These are phyloP conservation scores for Euthynnus affinis DNA, from an alignment of 2,797 vertebrate species.

Conservation along the genomic window DNA sequence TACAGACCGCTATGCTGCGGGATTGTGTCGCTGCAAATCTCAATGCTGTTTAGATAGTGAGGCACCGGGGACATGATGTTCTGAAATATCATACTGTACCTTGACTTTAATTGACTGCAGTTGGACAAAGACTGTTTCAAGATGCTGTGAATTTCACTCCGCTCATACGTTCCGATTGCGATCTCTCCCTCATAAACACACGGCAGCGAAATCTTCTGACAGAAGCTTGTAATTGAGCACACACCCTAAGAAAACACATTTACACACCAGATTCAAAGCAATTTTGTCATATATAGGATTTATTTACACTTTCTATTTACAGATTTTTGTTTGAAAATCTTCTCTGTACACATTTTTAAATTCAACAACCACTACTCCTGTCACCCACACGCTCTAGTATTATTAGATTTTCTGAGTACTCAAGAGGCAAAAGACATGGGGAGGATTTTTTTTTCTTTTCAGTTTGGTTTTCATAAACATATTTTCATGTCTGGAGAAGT, in stretches of 20 bases:
- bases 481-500: constrained; percentile 48
- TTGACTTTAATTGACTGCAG: constrained; percentile 4
- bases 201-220: no score
- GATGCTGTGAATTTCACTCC: background rate
- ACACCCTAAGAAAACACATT: constrained; percentile 13
- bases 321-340: constrained; percentile 85
- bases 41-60: background rate
- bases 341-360: constrained; percentile 88
- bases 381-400: constrained; percentile 69
- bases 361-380: constrained; percentile 77
- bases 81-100: background rate
- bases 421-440: constrained; percentile 50
- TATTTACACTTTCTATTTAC: constrained; percentile 92
- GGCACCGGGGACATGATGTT: background rate
- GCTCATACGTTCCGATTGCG: background rate
- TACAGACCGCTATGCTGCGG: background rate
- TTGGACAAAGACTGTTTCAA: constrained; percentile 4
- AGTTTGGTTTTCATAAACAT: constrained; percentile 61
- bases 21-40: background rate
- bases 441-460: constrained; percentile 4
- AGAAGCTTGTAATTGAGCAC: background rate
- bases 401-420: constrained; percentile 53
- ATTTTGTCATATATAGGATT: constrained; percentile 86
- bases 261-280: constrained; percentile 14
- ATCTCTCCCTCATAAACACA: background rate